Base-by-base conservation (phyloP, 2,797 vertebrate genomes). In the Mionectes olivaceus region DNA sequence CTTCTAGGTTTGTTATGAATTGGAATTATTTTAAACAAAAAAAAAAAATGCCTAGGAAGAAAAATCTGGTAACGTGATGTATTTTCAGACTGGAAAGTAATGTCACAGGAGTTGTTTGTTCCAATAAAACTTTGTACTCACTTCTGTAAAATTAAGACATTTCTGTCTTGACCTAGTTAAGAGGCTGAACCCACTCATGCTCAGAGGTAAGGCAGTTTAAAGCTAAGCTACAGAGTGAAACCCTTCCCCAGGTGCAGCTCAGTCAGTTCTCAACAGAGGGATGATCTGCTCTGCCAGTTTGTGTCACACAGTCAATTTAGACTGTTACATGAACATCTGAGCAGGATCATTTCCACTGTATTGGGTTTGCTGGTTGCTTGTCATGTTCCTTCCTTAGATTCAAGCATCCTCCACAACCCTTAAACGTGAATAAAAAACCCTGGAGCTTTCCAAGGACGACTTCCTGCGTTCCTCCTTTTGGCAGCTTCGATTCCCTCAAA, bases 21-120 rank as follows among this genome's bases (percentile, higher is more conserved):
- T 69, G 30, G 5, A 70, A 21, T 14, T 1, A 30, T 47, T 77
- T 59, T 47, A 85, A 53, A 10, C 35, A 11, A 39, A 39, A 39
- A 70, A 92, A 83, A 32, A 70, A 92, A 83, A 32, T 32, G 23
- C 30, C 8, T 5, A 30, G 44, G 2, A 33, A 50, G 73, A 33
- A 35, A 67, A 43, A 32, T 10, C 28, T 52, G 21, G 32, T 52
- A 13, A 19, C 0, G 0, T 10, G 24, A 57, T 46, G 1, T 30
- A 30, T 69, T 92, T 86, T 35, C 47, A 78, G 33, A 35, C 25
- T 41, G 27, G n/a, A 78, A 86, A 67, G 9, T 17, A 64, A 30
- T 5, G 28, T 24, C 70, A 71, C 22, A 9, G 70, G n/a, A 71
- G 32, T 86, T 13, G 25, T 5, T 35, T 41, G 13, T 13, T 71